A percentile compares a stretch with the other conserved stretches of the same genome.
phyloP scores from a whole-genome alignment of 2,113 vertebrate species.

The Chitala chitala region DNA sequence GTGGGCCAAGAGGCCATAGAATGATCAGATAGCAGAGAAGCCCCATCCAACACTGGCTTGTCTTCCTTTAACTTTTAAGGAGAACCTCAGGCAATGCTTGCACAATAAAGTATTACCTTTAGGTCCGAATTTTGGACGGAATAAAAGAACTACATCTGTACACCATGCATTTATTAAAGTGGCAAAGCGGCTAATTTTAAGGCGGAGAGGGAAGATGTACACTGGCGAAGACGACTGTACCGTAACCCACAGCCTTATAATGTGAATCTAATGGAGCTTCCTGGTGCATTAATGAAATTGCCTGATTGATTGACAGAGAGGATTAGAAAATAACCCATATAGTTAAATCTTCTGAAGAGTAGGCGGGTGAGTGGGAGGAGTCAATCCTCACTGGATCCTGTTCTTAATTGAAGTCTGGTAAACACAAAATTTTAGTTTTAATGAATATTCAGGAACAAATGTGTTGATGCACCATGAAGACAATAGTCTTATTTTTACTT shows the following conservation, averaged over 20 bases:
- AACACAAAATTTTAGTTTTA: constrained; percentile 39
- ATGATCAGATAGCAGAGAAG: background rate
- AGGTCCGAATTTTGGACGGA: background rate
- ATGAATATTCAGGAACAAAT: constrained; percentile 34
- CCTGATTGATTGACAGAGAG: constrained; percentile 38
- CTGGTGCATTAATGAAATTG: background rate
- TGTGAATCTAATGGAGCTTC: background rate
- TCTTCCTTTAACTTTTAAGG: background rate
- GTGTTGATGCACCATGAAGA: constrained; percentile 5
- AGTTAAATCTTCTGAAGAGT: constrained; percentile 32
- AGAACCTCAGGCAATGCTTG: background rate
- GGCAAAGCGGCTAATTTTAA: background rate
- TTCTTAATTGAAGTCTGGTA: constrained; percentile 45
- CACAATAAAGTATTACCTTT: background rate
- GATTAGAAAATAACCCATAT: constrained; percentile 29
- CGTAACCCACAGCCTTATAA: background rate
- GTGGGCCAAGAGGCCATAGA: background rate
- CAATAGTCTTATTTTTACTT: constrained; percentile 12
- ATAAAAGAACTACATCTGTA: background rate
- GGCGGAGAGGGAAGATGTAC: constrained; percentile 1
- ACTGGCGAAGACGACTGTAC: background rate
- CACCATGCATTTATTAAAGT: background rate
- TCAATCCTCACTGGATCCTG: constrained; percentile 41
- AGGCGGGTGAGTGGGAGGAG: constrained; percentile 42
- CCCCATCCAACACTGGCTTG: background rate